Conservation (phyloP, 2,113 vertebrate genomes). For the Choloepus hoffmanni region DNA sequence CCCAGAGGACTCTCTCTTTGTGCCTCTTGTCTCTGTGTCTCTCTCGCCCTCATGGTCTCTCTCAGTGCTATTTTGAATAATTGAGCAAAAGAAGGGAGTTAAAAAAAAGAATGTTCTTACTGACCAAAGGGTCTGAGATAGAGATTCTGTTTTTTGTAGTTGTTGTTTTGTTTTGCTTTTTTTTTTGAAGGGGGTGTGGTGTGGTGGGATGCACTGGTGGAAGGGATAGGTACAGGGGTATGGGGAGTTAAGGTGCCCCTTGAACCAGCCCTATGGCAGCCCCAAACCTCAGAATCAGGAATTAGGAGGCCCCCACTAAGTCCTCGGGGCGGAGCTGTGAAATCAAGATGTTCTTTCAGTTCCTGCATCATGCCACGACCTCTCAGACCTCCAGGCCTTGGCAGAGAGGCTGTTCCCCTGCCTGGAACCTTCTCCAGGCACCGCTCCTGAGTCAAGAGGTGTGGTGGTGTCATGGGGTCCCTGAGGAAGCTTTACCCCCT, state of each 20-base stretch:
- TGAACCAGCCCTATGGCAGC: too few species aligned
- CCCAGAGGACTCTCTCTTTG: neutral
- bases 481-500: neutral
- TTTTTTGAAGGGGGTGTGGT: too few species aligned
- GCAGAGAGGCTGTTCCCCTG: neutral
- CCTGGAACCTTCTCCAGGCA: neutral
- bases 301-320: rapidly evolving
- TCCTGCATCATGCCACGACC: neutral
- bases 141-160: neutral
- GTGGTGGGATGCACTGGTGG: neutral
- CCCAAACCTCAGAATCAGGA: neutral
- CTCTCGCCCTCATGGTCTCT: neutral
- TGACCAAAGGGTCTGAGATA: neutral
- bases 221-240: too few species aligned
- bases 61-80: constrained; percentile 1
- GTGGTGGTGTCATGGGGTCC: neutral
- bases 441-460: too few species aligned
- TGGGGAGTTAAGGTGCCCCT: too few species aligned
- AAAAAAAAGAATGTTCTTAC: neutral
- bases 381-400: neutral
- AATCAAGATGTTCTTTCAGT: neutral
- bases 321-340: neutral
- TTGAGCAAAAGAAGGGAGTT: neutral
- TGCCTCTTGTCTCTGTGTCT: neutral
- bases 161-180: too few species aligned